Percentiles rank a stretch among this genome's conserved stretches.
Conservation (phyloP, 92 coral and sea anemone species). For the Isaurus tuberculatus region DNA sequence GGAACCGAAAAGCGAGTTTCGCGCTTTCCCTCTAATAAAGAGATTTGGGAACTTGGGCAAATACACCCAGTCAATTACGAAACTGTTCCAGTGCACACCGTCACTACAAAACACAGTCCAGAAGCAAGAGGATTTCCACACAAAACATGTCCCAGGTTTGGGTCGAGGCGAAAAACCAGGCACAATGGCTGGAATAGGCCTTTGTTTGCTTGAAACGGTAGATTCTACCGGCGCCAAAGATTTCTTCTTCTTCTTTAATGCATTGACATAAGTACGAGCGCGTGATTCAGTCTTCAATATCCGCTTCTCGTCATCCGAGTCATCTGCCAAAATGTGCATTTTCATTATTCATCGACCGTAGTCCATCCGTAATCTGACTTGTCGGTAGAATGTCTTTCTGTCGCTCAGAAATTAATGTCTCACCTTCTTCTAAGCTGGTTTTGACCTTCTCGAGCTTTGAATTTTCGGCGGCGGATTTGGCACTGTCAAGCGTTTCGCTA, state of each 20-base stretch:
- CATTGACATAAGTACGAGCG: too few species aligned
- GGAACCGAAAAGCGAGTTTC: not conserved
- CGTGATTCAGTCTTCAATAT: too few species aligned
- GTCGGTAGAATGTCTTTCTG: not conserved
- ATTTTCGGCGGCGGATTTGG: constrained; percentile 34
- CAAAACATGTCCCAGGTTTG: constrained; percentile 41
- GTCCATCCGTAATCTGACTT: not conserved
- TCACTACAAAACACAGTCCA: constrained; percentile 42
- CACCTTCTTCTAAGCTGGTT: not conserved
- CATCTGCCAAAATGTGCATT: not conserved
- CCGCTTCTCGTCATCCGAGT: not conserved
- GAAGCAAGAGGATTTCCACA: constrained; percentile 54
- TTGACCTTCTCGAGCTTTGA: not conserved
- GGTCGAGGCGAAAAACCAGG: constrained; percentile 16
- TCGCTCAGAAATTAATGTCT: not conserved
- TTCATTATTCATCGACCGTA: not conserved
- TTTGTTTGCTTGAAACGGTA: too few species aligned
- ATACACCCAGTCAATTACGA: too few species aligned
- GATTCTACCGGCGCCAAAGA: too few species aligned
- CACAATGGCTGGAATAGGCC: not conserved
- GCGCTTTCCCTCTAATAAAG: constrained; percentile 4
- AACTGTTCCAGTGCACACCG: constrained; percentile 49
- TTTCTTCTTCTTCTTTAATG: too few species aligned
- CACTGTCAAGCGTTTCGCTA: constrained; percentile 42
- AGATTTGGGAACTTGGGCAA: not conserved